Evolutionary conservation across 2,113 vertebrate species (phyloP).

Genomic region (Malurus cyaneus): DNA sequence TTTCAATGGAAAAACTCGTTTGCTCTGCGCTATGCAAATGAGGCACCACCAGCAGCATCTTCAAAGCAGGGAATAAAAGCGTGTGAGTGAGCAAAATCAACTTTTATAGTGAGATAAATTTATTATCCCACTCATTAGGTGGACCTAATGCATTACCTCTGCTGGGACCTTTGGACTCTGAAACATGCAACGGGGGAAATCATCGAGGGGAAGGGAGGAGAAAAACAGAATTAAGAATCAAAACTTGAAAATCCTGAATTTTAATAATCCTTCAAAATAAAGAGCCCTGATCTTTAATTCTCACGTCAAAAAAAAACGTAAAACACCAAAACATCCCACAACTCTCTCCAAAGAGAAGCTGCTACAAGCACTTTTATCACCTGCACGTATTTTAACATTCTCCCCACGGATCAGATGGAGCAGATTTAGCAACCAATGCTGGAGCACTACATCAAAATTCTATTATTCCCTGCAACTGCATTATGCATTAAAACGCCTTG

Average conservation of each 20-base stretch:
- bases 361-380: slow-evolving; percentile 2
- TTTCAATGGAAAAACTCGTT: slow-evolving; percentile 16
- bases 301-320: background rate
- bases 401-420: background rate
- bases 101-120: slow-evolving; percentile 63
- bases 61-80: slow-evolving; percentile 47
- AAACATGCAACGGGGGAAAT: slow-evolving; percentile 46
- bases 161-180: slow-evolving; percentile 66
- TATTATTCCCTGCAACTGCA: slow-evolving; percentile 44
- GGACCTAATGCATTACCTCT: slow-evolving; percentile 73
- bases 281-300: background rate
- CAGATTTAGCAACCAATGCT: slow-evolving; percentile 42
- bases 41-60: slow-evolving; percentile 30
- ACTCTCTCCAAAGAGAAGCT: background rate
- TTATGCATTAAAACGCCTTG: slow-evolving; percentile 48
- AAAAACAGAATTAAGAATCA: slow-evolving; percentile 36
- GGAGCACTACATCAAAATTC: slow-evolving; percentile 53
- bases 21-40: background rate
- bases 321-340: background rate
- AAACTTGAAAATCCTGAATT: no score
- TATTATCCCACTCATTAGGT: slow-evolving; percentile 70
- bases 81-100: slow-evolving; percentile 22
- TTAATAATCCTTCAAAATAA: background rate
- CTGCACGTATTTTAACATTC: slow-evolving; percentile 42
- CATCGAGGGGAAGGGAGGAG: slow-evolving; percentile 4